A percentile compares a stretch with the other conserved stretches of the same genome.
Evolutionary conservation across 1,140 invertebrate species (phyloP).

Genomic region (Campoletis sonorensis): DNA sequence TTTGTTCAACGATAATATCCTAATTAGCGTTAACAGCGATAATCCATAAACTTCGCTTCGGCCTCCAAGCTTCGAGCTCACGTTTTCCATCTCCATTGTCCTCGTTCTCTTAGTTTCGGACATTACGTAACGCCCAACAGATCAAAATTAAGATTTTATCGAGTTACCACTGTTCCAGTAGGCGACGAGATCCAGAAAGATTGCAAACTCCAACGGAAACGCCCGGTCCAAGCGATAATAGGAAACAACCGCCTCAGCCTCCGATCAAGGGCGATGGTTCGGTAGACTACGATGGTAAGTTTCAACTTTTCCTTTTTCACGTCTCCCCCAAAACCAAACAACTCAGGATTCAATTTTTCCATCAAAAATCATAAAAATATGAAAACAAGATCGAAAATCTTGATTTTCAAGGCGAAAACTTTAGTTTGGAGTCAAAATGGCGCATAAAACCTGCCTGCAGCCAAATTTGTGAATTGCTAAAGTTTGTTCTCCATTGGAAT

Average conservation of each 20-base stretch:
- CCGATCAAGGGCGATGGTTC: conserved; percentile 80
- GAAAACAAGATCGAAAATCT: too few species aligned
- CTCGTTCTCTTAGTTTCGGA: not conserved
- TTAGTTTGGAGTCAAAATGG: too few species aligned
- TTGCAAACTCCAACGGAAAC: conserved; percentile 56
- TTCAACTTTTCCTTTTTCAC: not conserved
- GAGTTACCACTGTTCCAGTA: conserved; percentile 58
- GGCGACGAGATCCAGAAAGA: conserved; percentile 64
- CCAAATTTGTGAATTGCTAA: too few species aligned
- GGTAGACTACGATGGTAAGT: conserved; percentile 83
- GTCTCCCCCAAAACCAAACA: not conserved
- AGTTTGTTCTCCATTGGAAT: too few species aligned
- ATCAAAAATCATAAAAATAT: not conserved
- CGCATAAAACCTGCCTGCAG: too few species aligned
- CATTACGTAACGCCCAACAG: not conserved
- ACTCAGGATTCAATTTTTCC: not conserved
- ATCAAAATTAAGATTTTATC: conserved; percentile 31
- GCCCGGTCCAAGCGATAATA: conserved; percentile 54
- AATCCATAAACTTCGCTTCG: not conserved
- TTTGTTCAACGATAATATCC: not conserved
- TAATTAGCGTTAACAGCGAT: conserved; percentile 22
- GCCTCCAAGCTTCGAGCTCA: not conserved
- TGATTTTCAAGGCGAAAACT: too few species aligned
- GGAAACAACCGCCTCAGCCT: conserved; percentile 70
- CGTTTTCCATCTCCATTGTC: not conserved